A percentile compares a stretch with the other conserved stretches of the same genome.
Evolutionary conservation across 1,140 invertebrate genomes (phyloP).

Genomic region (Papilio helenus): DNA sequence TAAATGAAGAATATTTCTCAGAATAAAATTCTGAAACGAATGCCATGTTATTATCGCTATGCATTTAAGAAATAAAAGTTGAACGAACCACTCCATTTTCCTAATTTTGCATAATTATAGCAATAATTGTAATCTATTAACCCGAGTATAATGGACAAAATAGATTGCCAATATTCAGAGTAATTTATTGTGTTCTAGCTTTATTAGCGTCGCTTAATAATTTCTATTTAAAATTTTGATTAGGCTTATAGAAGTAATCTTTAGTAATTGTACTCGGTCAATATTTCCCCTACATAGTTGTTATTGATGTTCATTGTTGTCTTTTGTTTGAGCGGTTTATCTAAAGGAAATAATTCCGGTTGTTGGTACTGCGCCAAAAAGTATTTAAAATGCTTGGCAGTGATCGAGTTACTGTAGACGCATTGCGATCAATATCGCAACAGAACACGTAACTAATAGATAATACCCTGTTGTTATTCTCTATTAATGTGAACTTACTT

Average conservation of each 20-base stretch:
- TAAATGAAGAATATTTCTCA: neutral
- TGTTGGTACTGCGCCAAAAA: constrained; percentile 22
- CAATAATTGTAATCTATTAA: neutral
- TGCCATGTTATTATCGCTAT: neutral
- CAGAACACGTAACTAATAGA: constrained; percentile 7
- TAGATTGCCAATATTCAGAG: neutral
- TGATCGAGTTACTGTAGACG: constrained; percentile 20
- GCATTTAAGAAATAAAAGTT: neutral
- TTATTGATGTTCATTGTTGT: neutral
- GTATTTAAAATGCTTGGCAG: constrained; percentile 20
- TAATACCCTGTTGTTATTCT: neutral
- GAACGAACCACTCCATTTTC: neutral
- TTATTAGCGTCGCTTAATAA: neutral
- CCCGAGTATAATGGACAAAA: neutral
- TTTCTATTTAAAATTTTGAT: neutral
- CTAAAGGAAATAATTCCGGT: neutral
- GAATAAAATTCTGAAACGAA: neutral
- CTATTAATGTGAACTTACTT: neutral
- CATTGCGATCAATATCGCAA: constrained; percentile 24
- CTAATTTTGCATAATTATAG: neutral
- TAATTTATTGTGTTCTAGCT: neutral
- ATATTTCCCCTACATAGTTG: neutral
- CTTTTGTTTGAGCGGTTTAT: neutral
- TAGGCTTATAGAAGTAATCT: neutral
- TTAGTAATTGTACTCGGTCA: too few species aligned